Base-by-base conservation (phyloP, 2,797 vertebrate genomes). In the Falco columbarius region DNA sequence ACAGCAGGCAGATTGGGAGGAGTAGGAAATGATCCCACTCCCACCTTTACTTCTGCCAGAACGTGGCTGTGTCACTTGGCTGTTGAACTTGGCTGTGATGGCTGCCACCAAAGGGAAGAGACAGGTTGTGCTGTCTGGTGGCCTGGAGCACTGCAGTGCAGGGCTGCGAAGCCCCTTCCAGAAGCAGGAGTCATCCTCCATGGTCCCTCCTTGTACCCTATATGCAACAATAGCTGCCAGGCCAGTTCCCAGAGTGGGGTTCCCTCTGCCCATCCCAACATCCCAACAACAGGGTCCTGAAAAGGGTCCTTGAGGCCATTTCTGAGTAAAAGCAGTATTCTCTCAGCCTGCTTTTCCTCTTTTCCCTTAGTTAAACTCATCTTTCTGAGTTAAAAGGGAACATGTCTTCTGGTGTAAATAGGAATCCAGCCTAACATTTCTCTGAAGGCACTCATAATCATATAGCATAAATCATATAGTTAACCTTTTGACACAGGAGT, bases 391-490 rank as follows among this genome's bases (percentile, higher is more conserved):
- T 93, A 91, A 81, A 96, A 93, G 36, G 20, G 65, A 73, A 80
- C 16, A 17, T 51, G 20, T 93, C 61, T 87, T 88, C 74, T 72
- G 29, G 23, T 88, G 74, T 93, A 97, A 97, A 96, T 36, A 96
- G 27, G 27, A 94, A 73, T 83, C 65, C 86, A 96, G 38, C 42
- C 75, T 86, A 91, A 68, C 40, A 84, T 76, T 58, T 95, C 74
- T 97, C 70, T 91, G 47, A 55, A 95, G 86, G 70, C 66, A 52
- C 84, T 92, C 83, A 91, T 74, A 96, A 96, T 95, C 61, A 93
- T 93, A 84, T 52, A 96, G 74, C 62, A 94, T 92, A 89, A 97
- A 97, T 96, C 87, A 95, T 79, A 94, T 52, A 85, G 95, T 95
- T 97, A 97, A 96, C 96, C 90, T 94, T 95, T 70, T 93, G 87